Evolutionary conservation across 1,140 invertebrate genomes (phyloP), one percentile per base, ranked within the genome.

Genomic region (Orchesella cincta): DNA sequence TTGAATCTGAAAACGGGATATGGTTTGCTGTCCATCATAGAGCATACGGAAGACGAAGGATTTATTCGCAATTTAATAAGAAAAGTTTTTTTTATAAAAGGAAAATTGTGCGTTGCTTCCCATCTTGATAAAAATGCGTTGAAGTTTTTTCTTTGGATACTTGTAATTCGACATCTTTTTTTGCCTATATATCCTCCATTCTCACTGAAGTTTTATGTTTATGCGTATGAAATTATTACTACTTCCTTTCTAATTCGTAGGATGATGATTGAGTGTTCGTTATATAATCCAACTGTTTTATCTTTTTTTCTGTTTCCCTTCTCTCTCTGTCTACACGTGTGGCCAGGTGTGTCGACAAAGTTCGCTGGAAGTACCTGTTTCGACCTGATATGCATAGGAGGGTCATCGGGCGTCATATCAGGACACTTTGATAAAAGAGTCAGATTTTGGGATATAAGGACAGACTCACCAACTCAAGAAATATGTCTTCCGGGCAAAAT

Each of bases 361-460:
- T 98, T 99, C 85, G 95, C 96, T 76, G 96, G 95, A 26, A 98
- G 96, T 12, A 95, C 93, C 84, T 98, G 97, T 86, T 96, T 98
- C 85, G 97, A 99, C 87, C 87, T 99, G 28, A 95, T 97, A 35
- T 95, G 93, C 73, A 93, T 96, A 83, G 90, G 92, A 0, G 95
- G 94, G n/a, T 92, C 93, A 31, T 29, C 62, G 18, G 94, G 92
- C 29, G 94, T 98, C 78, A 96, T 99, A 78, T 98, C 96, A 82
- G 96, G 96, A 20, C 97, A 99, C 88, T 98, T 95, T 86, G 97
- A 99, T 87, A 98, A 98, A 86, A 92, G 91, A 82, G 94, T 99
- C 83, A 89, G 97, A 51, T 98, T 98, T 86, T 99, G 97, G 96
- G 97, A 99, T 84, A 92, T 92, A 77, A 89, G 96, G 83, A 84